Evolutionary conservation across 2,113 vertebrate genomes (phyloP), one percentile per base, ranked within the genome.

Genomic region (Macquaria ambigua): DNA sequence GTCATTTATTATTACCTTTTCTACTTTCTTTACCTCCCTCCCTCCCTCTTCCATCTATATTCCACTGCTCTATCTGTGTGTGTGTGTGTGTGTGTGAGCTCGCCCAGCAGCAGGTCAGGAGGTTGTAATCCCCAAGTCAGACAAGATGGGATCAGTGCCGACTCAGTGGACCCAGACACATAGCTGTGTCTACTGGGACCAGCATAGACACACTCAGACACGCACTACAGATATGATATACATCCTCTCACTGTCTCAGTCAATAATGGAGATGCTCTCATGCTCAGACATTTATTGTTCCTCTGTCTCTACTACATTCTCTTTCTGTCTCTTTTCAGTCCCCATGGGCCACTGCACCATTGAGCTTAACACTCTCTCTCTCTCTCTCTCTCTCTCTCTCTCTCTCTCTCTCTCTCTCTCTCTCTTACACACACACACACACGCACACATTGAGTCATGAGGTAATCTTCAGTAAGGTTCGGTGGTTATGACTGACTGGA

Each of bases 111-210:
- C 75, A 75, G 84, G 87, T 91, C 90, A 91, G 64, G 77, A 84
- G 87, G 84, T 89, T 87, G 56, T 83, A 84, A 87, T 89, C 88
- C 88, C 78, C 77, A 77, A 87, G 87, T 85, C 87, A 92, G 88
- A 90, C 87, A 39, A 83, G 84, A 90, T 90, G 78, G 89, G 89
- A 91, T 91, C 91, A 82, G 82, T 86, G 87, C 84, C 80, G 77
- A 84, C 61, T 89, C 84, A 87, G 62, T 89, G 88, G 84, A 77
- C 86, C 58, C 70, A 78, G 59, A 91, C 90, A 84, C 82, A 84
- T 66, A n/a, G 80, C 66, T 9, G 59, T 9, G 67, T 88, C 87
- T 63, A 11, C 81, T 64, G 68, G 71, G 75, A 70, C 58, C 1
- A 48, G 7, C n/a, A 48, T 2, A 71, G 63, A 73, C 76, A 25